Evolutionary conservation across 2,797 vertebrate genomes (phyloP).

Genomic region (Cichlasoma orientale): DNA sequence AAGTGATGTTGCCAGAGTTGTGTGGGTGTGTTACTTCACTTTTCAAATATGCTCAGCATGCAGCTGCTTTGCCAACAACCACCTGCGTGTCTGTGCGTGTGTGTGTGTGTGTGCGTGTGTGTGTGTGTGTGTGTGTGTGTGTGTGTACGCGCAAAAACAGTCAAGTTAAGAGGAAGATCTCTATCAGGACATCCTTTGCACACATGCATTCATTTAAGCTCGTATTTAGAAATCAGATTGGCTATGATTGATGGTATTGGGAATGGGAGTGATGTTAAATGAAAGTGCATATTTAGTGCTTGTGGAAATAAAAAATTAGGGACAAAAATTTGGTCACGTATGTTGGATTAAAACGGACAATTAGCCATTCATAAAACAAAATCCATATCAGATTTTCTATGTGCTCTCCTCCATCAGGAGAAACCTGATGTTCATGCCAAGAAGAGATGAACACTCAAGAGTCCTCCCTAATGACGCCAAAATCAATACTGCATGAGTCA

Average conservation of each 20-base stretch:
- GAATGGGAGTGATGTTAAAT: conserved; percentile 1
- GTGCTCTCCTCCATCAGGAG: conserved; percentile 45
- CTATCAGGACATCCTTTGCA: background rate
- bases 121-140: background rate
- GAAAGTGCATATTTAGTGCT: conserved; percentile 8
- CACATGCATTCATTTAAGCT: conserved; percentile 2
- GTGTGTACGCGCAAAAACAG: background rate
- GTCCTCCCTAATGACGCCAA: conserved; percentile 22
- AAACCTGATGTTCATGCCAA: conserved; percentile 5
- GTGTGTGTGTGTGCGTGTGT: background rate
- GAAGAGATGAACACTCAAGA: conserved; percentile 12
- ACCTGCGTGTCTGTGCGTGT: background rate
- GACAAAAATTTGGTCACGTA: background rate
- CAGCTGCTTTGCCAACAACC: conserved; percentile 26
- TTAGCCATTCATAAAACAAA: conserved; percentile 21
- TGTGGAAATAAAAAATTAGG: background rate
- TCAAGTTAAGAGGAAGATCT: background rate
- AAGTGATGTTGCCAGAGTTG: conserved; percentile 8
- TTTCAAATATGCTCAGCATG: conserved; percentile 41
- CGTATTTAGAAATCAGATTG: background rate
- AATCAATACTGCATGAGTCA: conserved; percentile 52
- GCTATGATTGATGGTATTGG: conserved; percentile 23
- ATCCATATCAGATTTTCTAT: conserved; percentile 37
- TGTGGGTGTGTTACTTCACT: conserved; percentile 22
- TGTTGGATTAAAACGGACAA: conserved; percentile 8